A percentile compares a stretch with the other conserved stretches of the same genome.
Evolutionary conservation across 2,797 vertebrate genomes (phyloP).

Genomic region (Acanthurus leucopareius): DNA sequence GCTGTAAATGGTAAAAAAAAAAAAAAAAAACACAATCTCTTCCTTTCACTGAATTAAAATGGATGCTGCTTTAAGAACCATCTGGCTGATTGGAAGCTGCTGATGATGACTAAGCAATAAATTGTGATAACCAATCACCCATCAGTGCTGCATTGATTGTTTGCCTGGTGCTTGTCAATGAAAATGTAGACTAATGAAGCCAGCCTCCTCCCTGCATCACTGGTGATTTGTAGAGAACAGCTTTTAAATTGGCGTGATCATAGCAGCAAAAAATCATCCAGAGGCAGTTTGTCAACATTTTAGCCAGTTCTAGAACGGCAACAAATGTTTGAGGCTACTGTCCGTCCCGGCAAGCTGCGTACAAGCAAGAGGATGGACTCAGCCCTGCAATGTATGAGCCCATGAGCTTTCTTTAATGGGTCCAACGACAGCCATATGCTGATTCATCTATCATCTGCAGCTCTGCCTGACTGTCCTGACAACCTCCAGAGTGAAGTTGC

Average conservation of each 20-base stretch:
- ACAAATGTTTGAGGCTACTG: conserved; percentile 39
- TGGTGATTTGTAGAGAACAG: conserved; percentile 45
- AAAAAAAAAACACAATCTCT: conserved; percentile 19
- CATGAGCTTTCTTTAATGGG: conserved; percentile 73
- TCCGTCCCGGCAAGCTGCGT: conserved; percentile 32
- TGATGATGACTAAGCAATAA: conserved; percentile 48
- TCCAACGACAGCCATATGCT: conserved; percentile 55
- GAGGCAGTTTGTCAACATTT: conserved; percentile 45
- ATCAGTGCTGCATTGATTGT: conserved; percentile 29
- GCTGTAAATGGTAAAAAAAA: conserved; percentile 40
- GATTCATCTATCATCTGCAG: conserved; percentile 68
- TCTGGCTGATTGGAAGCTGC: conserved; percentile 45
- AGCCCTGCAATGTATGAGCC: conserved; percentile 50
- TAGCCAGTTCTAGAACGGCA: conserved; percentile 15
- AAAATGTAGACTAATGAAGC: conserved; percentile 34
- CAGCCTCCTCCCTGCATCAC: conserved; percentile 1
- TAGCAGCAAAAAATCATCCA: conserved; percentile 19
- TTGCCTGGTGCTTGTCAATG: conserved; percentile 38
- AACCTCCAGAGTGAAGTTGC: conserved; percentile 57
- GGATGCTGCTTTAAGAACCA: conserved; percentile 46
- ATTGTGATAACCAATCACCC: conserved; percentile 45
- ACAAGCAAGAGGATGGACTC: conserved; percentile 24
- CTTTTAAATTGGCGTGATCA: conserved; percentile 49
- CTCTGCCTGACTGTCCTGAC: conserved; percentile 52
- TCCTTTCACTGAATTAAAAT: conserved; percentile 41